Conservation (phyloP, 2,113 vertebrate species). For the Silurus glanis region DNA sequence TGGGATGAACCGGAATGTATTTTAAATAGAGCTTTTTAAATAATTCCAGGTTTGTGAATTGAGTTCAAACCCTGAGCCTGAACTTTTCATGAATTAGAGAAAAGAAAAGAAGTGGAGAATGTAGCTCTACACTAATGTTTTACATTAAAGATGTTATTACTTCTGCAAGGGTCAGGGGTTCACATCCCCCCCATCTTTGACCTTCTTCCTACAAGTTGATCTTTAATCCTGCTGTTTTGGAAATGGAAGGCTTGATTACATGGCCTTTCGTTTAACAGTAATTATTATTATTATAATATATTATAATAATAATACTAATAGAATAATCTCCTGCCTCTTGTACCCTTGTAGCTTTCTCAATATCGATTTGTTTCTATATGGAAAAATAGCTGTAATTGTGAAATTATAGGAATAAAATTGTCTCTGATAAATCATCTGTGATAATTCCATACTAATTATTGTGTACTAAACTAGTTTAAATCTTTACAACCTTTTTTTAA, state of each 20-base stretch:
- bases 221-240: slow-evolving; percentile 42
- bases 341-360: too few relatives aligned
- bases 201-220: slow-evolving; percentile 62
- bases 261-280: background rate
- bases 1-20: background rate
- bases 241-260: slow-evolving; percentile 49
- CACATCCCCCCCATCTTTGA: slow-evolving; percentile 53
- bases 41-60: background rate
- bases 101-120: background rate
- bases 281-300: too few relatives aligned
- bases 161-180: slow-evolving; percentile 43
- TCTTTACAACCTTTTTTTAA: too few relatives aligned
- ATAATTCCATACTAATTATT: too few relatives aligned
- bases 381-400: too few relatives aligned
- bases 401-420: too few relatives aligned
- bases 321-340: too few relatives aligned
- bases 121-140: background rate
- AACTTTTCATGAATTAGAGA: background rate
- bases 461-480: too few relatives aligned
- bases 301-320: background rate
- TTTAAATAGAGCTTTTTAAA: background rate
- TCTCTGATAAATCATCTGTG: too few relatives aligned
- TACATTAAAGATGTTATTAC: background rate
- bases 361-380: too few relatives aligned
- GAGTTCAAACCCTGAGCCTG: background rate